Base-by-base conservation (phyloP, 2,113 vertebrate genomes). In the Hippocampus comes region DNA sequence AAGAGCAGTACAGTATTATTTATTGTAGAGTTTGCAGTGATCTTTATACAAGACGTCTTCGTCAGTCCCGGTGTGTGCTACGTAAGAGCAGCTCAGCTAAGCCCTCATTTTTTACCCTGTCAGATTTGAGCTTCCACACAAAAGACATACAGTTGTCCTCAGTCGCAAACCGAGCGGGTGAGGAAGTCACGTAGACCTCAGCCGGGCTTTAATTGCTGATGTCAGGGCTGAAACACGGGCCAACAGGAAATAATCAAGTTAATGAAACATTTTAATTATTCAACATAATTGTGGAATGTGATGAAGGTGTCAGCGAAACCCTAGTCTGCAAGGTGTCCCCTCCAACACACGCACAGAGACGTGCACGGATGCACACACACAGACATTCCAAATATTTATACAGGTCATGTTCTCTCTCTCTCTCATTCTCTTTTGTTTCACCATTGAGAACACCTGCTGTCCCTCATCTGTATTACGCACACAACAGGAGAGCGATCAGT, bases 231-330 rank as follows among this genome's bases (percentile, higher is more conserved):
- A 85, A 83, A 80, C 78, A 76, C 75, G 83, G 84, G 77, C 72
- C 72, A 82, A 82, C 82, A 82, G 85, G 81, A 91, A 90, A 82
- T 88, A 71, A 89, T 86, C 71, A 46, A 81, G 79, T 85, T 87
- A 90, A 91, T 89, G 87, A 88, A 91, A 90, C 81, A 68, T 86
- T 88, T 88, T 87, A 84, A 89, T 89, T 84, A 91, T 89, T 91
- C 86, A 88, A 82, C 73, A 75, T 83, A 80, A 90, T 87, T 86
- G 86, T 84, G 61, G 71, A 84, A 86, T 23, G 82, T 83, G 82
- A 84, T 61, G 42, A 86, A 77, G 68, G 76, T 82, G 79, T 72
- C 76, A 76, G 83, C 79, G 78, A 85, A 83, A 87, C 84, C 80
- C 76, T 53, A 72, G 42, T 64, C 65, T 68, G 72, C 70, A 42